A percentile compares a stretch with the other conserved stretches of the same genome.
Evolutionary conservation across 2,797 vertebrate species (phyloP).

Genomic region (Craterocephalus amniculus): DNA sequence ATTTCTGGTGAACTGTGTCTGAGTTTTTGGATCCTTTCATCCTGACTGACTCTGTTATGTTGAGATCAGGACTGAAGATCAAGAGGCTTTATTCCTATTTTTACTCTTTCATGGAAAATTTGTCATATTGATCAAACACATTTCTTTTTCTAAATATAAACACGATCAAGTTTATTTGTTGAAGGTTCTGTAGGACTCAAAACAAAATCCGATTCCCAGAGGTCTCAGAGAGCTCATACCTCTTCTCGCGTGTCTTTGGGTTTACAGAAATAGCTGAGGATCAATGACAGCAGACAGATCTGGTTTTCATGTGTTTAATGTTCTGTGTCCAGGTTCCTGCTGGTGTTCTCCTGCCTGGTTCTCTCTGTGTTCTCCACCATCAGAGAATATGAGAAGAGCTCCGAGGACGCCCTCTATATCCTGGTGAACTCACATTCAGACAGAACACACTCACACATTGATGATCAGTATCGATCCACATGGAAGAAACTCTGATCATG

Average conservation of each 20-base stretch:
- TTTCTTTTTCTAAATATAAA: too few species aligned
- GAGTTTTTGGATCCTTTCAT: too few species aligned
- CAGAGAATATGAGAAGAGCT: slow-evolving; percentile 96
- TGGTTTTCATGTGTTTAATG: neutral
- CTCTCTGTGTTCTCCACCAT: slow-evolving; percentile 98
- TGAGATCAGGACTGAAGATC: too few species aligned
- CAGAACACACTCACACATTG: neutral
- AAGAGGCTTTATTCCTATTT: too few species aligned
- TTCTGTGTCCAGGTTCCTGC: slow-evolving; percentile 86
- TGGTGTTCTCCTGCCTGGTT: slow-evolving; percentile 97
- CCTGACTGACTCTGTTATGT: too few species aligned
- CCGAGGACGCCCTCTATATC: slow-evolving; percentile 95
- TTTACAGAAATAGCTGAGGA: slow-evolving; percentile 10
- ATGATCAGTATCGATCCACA: neutral
- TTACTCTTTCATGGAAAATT: too few species aligned
- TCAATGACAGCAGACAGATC: slow-evolving; percentile 16
- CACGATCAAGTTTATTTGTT: too few species aligned
- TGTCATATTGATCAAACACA: too few species aligned
- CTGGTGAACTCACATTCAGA: slow-evolving; percentile 83
- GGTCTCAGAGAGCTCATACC: too few species aligned
- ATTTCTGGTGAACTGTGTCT: too few species aligned
- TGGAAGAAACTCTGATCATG: too few species aligned
- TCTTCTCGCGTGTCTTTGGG: neutral
- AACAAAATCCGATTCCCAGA: neutral
- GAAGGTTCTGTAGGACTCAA: too few species aligned